phyloP scores from a whole-genome alignment of 35 echinoderm and acorn worm species.

The Apostichopus japonicus region DNA sequence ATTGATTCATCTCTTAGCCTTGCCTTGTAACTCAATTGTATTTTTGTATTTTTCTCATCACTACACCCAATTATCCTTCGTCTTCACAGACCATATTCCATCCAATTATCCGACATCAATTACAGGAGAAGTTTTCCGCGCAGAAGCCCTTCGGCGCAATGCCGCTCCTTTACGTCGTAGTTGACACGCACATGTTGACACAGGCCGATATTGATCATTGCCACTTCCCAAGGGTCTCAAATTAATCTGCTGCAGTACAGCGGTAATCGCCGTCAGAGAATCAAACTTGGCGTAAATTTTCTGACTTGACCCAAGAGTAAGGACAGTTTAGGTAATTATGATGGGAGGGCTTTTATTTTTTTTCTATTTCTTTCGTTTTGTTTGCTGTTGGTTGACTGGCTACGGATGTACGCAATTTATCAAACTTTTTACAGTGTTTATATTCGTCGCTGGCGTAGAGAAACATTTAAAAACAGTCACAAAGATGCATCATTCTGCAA shows the following conservation, averaged over 20 bases:
- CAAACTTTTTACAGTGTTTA: not conserved
- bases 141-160: constrained; percentile 3
- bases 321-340: constrained; percentile 38
- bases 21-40: constrained; percentile 59
- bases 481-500: not conserved
- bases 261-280: constrained; percentile 53
- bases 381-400: constrained; percentile 28
- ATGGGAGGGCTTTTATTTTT: constrained; percentile 8
- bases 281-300: constrained; percentile 55
- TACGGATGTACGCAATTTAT: constrained; percentile 18
- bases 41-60: constrained; percentile 67
- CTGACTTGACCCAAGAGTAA: constrained; percentile 49
- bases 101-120: constrained; percentile 68
- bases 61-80: constrained; percentile 67
- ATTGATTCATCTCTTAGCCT: constrained; percentile 52
- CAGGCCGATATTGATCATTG: constrained; percentile 63
- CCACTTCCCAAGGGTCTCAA: constrained; percentile 62
- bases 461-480: not conserved
- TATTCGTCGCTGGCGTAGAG: not conserved
- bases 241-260: constrained; percentile 58
- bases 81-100: constrained; percentile 59
- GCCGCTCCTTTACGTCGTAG: constrained; percentile 43
- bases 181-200: constrained; percentile 64
- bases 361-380: not conserved
- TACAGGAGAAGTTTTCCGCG: constrained; percentile 45